Evolutionary conservation across 1,140 invertebrate genomes (phyloP).

Genomic region (Aphelenchoides besseyi): DNA sequence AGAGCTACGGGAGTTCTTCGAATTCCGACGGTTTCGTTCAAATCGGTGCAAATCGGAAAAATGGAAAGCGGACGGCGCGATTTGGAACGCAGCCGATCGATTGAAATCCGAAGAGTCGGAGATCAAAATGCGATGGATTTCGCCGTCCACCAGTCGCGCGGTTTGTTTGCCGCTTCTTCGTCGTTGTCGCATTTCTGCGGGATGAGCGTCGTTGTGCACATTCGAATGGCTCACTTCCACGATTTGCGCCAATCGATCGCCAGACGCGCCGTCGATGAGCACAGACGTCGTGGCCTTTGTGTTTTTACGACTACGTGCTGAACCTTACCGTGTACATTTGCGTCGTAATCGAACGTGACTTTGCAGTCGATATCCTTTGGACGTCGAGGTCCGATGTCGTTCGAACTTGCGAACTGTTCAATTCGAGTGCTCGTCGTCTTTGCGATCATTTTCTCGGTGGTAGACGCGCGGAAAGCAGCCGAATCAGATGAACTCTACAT

Average conservation of each 20-base stretch:
- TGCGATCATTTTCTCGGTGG: not conserved
- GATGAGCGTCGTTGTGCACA: too few relatives aligned
- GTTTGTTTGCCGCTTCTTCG: not conserved
- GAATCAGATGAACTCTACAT: constrained; percentile 55
- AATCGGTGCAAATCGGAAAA: not conserved
- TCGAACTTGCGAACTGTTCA: not conserved
- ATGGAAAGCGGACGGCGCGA: not conserved
- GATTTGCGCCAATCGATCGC: not conserved
- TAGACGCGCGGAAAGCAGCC: not conserved
- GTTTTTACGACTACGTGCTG: too few relatives aligned
- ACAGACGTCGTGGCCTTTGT: not conserved
- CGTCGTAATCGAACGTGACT: not conserved
- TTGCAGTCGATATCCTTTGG: not conserved
- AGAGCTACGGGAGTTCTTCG: not conserved
- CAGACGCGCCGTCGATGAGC: not conserved
- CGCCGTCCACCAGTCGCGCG: not conserved
- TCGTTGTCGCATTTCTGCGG: not conserved
- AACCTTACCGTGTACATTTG: too few relatives aligned
- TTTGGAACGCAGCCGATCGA: not conserved
- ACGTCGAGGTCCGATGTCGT: not conserved
- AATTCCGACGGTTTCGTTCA: not conserved
- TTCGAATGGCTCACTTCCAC: not conserved
- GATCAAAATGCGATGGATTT: not conserved
- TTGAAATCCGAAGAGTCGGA: constrained; percentile 2
- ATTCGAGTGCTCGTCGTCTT: not conserved